Base-by-base conservation (phyloP, 2,888 invertebrate genomes). In the Arctia plantaginis region DNA sequence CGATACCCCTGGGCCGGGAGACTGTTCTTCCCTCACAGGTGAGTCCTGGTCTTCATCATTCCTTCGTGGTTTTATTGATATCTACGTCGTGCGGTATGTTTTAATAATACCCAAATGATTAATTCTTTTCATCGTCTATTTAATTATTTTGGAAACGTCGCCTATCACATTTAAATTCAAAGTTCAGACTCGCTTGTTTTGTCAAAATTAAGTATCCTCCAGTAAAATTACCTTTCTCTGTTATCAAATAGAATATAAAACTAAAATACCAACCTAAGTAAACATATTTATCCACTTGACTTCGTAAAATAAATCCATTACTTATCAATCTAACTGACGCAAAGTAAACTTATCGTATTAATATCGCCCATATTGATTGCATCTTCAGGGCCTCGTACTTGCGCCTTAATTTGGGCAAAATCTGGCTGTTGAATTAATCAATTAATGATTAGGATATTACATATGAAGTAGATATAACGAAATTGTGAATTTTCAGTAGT, bases 1-100 rank as follows among this genome's bases (percentile, higher is more conserved):
- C 96, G 93, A 95, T 96, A 95, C 95, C 96, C 93, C 92, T 95
- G 87, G 92, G 91, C 92, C 93, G 96, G 94, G 96, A 96, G 88
- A 94, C 95, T 81, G 94, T 93, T 86, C 93, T 95, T 90, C 94
- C 95, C 87, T 92, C 95, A 83, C 95, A 95, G 95, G 95, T 95
- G 93, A 95, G 94, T 90, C 84, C 82, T 87, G 59, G 55, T 66
- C 72, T 71, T 62, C 68, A 30, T n/a, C 27, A 18, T 35, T 44
- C 35, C 68, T 35, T 64, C 65, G 35, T 64, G 23, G 59, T 20
- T 15, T 59, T 41, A 18, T 55, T 33, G n/a, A 67, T 66, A 6
- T 62, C 30, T 30, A 30, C 30, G 6, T 4, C 30, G 15, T 62
- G 62, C 62, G 18, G 62, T 30, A 30, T 30, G 18, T 6, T 62